phyloP scores from a whole-genome alignment of 2,888 invertebrate species.

The Galeruca laticollis region DNA sequence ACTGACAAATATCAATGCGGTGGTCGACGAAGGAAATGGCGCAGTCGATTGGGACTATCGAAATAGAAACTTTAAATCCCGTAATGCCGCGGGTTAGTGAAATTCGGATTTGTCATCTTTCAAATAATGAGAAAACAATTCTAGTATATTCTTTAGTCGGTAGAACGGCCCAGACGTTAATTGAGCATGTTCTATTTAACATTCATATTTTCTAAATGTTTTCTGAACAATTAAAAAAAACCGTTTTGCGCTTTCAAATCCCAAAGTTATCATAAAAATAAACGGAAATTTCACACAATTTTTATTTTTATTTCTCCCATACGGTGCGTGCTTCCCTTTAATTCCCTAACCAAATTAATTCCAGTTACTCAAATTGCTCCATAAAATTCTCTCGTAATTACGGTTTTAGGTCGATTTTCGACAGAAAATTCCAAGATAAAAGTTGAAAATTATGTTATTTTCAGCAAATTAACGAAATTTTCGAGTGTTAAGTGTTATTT shows the following conservation, averaged over 20 bases:
- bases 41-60: conserved; percentile 22
- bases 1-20: conserved; percentile 32
- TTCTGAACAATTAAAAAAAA: conserved; percentile 17
- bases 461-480: no score
- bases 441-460: not conserved
- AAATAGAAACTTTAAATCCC: conserved; percentile 30
- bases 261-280: conserved; percentile 28
- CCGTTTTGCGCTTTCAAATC: conserved; percentile 18
- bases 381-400: conserved; percentile 35
- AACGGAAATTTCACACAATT: conserved; percentile 26
- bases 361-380: conserved; percentile 27
- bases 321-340: conserved; percentile 2
- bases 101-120: conserved; percentile 33
- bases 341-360: conserved; percentile 27
- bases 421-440: conserved; percentile 41
- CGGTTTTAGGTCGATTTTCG: conserved; percentile 31
- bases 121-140: conserved; percentile 8
- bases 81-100: conserved; percentile 22
- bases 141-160: conserved; percentile 13
- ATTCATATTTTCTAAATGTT: not conserved
- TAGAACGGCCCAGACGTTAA: not conserved
- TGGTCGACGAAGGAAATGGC: conserved; percentile 27
- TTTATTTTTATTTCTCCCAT: conserved; percentile 18
- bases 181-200: not conserved
- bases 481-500: no score